Evolutionary conservation across 2,888 invertebrate genomes (phyloP), one percentile per base, ranked within the genome.

Genomic region (Hyposoter dolosus): DNA sequence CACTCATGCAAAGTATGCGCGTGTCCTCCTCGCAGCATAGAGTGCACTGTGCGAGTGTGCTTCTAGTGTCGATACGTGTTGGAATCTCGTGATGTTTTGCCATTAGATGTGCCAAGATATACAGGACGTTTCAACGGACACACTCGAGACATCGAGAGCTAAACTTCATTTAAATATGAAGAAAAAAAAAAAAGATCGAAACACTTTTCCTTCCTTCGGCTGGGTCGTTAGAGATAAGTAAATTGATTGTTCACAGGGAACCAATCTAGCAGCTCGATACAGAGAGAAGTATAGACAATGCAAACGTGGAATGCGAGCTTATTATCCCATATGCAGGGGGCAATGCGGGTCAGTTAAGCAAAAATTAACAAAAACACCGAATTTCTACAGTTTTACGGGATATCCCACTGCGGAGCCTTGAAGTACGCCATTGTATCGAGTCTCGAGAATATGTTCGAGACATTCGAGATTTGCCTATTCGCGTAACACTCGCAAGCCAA

Each of bases 31-130:
- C 85, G 79, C 83, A 85, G 89, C 88, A 40, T 89, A 87, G 89
- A 92, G 92, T 92, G 92, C 92, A 91, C 88, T 91, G 91, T 90
- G 91, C 92, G 90, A 93, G 92, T 93, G 92, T 92, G 93, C 93
- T 83, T 92, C 92, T 92, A 90, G 92, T 92, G 91, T 88, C 90
- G 90, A 90, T 90, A 90, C 91, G 91, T 89, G 91, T 88, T 87
- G 91, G 92, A 77, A 91, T 90, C 83, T 87, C 87, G 84, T 83
- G 85, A 76, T 66, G 50, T 35, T 74, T 43, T 60, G 60, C 56
- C 74, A 74, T 60, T 23, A 63, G 28, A 75, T 28, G 6, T 63
- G 32, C 63, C 32, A 63, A n/a, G 45, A 23, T 23, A 12, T 56
- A 56, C 23, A 10, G 28, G 28, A 60, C 60, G 15, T 60, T 60